These are phyloP conservation scores for Petrophora chlorosata DNA, from an alignment of 2,888 invertebrate genomes.

Conservation along the genomic window DNA sequence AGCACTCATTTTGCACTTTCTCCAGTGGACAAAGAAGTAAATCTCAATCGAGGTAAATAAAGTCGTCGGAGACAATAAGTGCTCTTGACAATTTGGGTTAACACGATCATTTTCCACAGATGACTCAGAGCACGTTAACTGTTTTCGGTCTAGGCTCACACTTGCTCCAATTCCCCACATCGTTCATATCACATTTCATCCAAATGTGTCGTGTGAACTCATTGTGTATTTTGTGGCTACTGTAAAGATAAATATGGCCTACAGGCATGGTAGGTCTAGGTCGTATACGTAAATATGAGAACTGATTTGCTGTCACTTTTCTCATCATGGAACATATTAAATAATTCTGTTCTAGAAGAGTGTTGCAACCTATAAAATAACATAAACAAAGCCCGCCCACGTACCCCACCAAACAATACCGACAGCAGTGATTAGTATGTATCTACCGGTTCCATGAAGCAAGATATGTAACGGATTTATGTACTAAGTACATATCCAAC, in stretches of 20 bases:
- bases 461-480: conserved; percentile 49
- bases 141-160: conserved; percentile 63
- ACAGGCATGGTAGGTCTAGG: conserved; percentile 21
- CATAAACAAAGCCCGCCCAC: conserved; percentile 50
- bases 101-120: conserved; percentile 59
- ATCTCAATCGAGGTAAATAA: conserved; percentile 51
- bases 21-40: conserved; percentile 34
- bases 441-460: conserved; percentile 45
- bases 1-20: conserved; percentile 33
- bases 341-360: conserved; percentile 7
- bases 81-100: conserved; percentile 63
- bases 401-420: conserved; percentile 58
- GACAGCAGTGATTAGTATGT: conserved; percentile 46
- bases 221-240: conserved; percentile 52
- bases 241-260: conserved; percentile 42
- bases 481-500: conserved; percentile 45
- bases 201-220: conserved; percentile 59
- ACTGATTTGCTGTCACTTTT: conserved; percentile 27
- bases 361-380: conserved; percentile 28
- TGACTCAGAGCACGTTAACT: conserved; percentile 67
- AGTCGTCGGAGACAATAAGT: conserved; percentile 54
- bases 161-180: conserved; percentile 75
- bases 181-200: conserved; percentile 66
- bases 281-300: conserved; percentile 29
- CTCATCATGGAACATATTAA: conserved; percentile 5